Percentiles rank a stretch among this genome's conserved stretches.
Conservation (phyloP, 2,888 invertebrate genomes). For the Thalpophila matura region DNA sequence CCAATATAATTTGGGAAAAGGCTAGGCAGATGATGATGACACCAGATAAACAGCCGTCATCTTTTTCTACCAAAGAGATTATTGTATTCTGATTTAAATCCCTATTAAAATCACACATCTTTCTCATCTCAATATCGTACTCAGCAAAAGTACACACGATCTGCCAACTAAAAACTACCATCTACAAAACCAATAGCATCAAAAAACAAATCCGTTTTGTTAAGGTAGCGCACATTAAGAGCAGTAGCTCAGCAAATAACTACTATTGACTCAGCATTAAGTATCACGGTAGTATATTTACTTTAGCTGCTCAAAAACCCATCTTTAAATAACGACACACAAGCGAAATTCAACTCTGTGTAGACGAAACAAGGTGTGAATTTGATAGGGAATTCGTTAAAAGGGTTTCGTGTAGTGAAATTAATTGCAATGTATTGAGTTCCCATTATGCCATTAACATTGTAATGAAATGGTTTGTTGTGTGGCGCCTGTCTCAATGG, state of each 20-base stretch:
- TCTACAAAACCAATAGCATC: constrained; percentile 40
- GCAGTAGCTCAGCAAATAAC: constrained; percentile 70
- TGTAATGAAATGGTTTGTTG: constrained; percentile 56
- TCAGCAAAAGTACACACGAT: not conserved
- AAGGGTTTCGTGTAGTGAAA: constrained; percentile 62
- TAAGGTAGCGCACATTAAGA: constrained; percentile 68
- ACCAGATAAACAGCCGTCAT: no score
- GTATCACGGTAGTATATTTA: constrained; percentile 73
- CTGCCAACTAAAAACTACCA: constrained; percentile 25
- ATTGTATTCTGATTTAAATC: not conserved
- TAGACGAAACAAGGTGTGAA: no score
- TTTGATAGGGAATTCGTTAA: constrained; percentile 1
- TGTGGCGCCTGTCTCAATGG: constrained; percentile 53
- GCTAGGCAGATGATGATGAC: no score
- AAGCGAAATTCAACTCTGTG: constrained; percentile 19
- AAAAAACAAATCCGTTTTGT: constrained; percentile 60
- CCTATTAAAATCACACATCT: not conserved
- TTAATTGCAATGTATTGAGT: constrained; percentile 65
- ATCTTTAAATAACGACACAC: constrained; percentile 43
- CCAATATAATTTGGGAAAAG: no score
- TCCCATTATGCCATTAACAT: constrained; percentile 59
- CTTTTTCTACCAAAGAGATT: no score
- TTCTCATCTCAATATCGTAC: not conserved
- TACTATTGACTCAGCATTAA: constrained; percentile 74
- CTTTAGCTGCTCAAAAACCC: constrained; percentile 52